These are phyloP conservation scores for Calyptommatus sinebrachiatus DNA, from an alignment of 2,113 vertebrate species.

Conservation along the genomic window DNA sequence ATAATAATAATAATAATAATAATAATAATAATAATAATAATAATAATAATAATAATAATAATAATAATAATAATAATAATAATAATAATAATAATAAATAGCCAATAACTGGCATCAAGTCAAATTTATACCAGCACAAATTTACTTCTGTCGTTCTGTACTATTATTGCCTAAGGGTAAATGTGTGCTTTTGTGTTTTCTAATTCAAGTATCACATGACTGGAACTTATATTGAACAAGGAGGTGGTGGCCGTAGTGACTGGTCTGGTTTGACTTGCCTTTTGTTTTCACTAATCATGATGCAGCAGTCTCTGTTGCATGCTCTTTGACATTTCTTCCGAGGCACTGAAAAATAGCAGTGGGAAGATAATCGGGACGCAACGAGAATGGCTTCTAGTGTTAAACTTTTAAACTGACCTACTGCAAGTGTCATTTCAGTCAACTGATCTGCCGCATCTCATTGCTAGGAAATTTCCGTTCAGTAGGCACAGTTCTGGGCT, in stretches of 20 bases:
- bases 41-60: no score
- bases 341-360: slow-evolving; percentile 12
- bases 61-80: no score
- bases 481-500: not conserved
- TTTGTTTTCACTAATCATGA: slow-evolving; percentile 9
- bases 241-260: slow-evolving; percentile 38
- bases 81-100: not conserved
- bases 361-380: not conserved
- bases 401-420: not conserved
- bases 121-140: no score
- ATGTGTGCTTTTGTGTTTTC: slow-evolving; percentile 13
- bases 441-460: not conserved
- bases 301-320: accelerated
- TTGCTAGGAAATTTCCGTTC: not conserved
- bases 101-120: not conserved
- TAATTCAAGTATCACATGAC: not conserved
- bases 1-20: no score
- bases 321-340: slow-evolving; percentile 5
- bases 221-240: slow-evolving; percentile 51
- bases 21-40: no score
- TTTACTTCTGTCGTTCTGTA: slow-evolving; percentile 3
- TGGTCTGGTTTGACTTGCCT: slow-evolving; percentile 41
- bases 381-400: not conserved
- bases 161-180: slow-evolving; percentile 14
- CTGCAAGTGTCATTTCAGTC: not conserved